Evolutionary conservation across 2,113 vertebrate genomes (phyloP), one percentile per base, ranked within the genome.

Genomic region (Cryptomyrus ogoouensis): DNA sequence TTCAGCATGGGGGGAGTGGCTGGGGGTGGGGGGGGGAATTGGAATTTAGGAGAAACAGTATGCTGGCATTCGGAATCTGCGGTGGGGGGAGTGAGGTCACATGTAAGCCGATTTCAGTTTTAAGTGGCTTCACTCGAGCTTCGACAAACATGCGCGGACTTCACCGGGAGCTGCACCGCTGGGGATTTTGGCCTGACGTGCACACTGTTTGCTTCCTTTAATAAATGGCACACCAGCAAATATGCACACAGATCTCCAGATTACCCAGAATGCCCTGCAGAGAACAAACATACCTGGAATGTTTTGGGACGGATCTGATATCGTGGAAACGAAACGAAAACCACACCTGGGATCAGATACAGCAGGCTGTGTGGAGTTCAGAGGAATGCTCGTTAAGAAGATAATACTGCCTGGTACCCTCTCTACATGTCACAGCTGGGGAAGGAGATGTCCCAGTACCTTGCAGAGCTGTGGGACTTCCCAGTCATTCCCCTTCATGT

Each of bases 251-350:
- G 46, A 7, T 56, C n/a, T 87, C 13, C n/a, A 53, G 15, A 42
- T 87, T 87, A 87, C 85, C 85, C 50, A 87, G 85, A 87, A 53
- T 35, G 27, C 31, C n/a, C 27, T 87, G 84, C 84, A 56, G 49
- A 53, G 27, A 53, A 13, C 15, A 35, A 39, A 53, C 50, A 87
- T 39, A 53, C 47, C 47, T 50, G 84, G 9, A 86, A 31, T 50
- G 46, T 31, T 56, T 35, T 15, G 24, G 49, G n/a, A 35, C 13
- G 6, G 12, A 13, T 27, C 21, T 27, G 13, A n/a, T 31, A 87
- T 31, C n/a, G 15, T 8, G 49, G 49, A 52, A 84, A 24, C 49
- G 27, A 49, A 52, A 12, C 10, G 49, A 52, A 53, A 49, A 35
- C 47, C 13, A 13, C 24, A n/a, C 47, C 19, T 27, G 31, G 49